Evolutionary conservation across 2,888 invertebrate species (phyloP), one percentile per base, ranked within the genome.

Genomic region (Omphaloscelis lunosa): DNA sequence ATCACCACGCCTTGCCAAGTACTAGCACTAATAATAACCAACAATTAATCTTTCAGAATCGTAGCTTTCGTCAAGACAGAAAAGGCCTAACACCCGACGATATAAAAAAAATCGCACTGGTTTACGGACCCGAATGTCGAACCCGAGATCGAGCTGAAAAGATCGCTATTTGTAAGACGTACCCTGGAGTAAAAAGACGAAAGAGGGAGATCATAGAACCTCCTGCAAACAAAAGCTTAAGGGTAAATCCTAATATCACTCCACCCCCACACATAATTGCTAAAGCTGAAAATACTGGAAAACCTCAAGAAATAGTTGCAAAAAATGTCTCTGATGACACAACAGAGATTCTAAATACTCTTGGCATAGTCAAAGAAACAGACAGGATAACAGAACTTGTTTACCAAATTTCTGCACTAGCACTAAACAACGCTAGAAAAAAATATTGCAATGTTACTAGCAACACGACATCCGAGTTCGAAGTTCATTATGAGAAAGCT

Each of bases 171-270:
- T 96, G 96, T 72, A 94, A 94, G 70, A 91, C 92, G 0, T 96
- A 93, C 77, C 95, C 95, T 0, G 93, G 92, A 1, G 90, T 92
- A 0, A 90, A 82, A 0, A 67, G 79, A 79, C 34, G 67, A 0
- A 79, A 81, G 12, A 68, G 79, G 8, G 82, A 75, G 17, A 51
- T 75, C 3, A 2, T 85, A 0, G 81, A 84, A 34, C 53, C 72
- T 1, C 76, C 69, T 0, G 51, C 27, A 1, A 53, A 58, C 1
- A 82, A 23, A 29, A 95, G 91, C 76, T 84, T 96, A 45, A 88
- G 96, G 75, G 93, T 95, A 0, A 96, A 96, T 62, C 91, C 93
- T 0, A 89, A 95, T 8, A 96, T 96, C 9, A 96, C 94, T 0
- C 93, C 94, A 3, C 95, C 95, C 0, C 91, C 93, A 0, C 63